Conservation (phyloP, 2,888 invertebrate species). For the Calliscelio sp. region DNA sequence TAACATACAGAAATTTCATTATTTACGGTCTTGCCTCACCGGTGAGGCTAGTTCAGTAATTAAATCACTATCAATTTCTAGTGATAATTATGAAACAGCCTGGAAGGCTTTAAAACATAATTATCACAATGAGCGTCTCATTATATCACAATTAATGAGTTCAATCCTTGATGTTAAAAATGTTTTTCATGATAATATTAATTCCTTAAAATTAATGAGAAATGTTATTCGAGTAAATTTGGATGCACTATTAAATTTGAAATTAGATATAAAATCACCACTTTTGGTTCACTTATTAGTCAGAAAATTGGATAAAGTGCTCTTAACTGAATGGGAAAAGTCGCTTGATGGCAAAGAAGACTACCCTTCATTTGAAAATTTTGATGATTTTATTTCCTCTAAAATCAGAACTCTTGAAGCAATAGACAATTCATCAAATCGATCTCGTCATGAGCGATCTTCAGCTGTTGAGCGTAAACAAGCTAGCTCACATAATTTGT, state of each 20-base stretch:
- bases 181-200: background rate
- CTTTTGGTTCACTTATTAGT: slow-evolving; percentile 1
- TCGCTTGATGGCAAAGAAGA: background rate
- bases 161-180: background rate
- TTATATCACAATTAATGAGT: background rate
- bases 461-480: background rate
- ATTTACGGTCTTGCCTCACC: background rate
- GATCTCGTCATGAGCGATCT: background rate
- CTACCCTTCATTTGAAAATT: background rate
- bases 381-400: background rate
- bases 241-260: slow-evolving; percentile 6
- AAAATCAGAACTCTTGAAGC: slow-evolving; percentile 12
- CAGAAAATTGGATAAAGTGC: background rate
- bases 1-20: slow-evolving; percentile 30
- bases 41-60: slow-evolving; percentile 23
- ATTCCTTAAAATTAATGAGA: background rate
- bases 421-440: background rate
- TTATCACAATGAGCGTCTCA: slow-evolving; percentile 16
- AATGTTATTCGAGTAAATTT: background rate
- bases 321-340: slow-evolving; percentile 4
- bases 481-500: too few relatives aligned
- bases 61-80: slow-evolving; percentile 14
- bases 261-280: background rate
- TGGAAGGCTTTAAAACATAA: background rate
- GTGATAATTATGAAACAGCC: slow-evolving; percentile 4